A percentile compares a stretch with the other conserved stretches of the same genome.
phyloP scores from a whole-genome alignment of 2,888 invertebrate species.

The Campopleginae sp. region DNA sequence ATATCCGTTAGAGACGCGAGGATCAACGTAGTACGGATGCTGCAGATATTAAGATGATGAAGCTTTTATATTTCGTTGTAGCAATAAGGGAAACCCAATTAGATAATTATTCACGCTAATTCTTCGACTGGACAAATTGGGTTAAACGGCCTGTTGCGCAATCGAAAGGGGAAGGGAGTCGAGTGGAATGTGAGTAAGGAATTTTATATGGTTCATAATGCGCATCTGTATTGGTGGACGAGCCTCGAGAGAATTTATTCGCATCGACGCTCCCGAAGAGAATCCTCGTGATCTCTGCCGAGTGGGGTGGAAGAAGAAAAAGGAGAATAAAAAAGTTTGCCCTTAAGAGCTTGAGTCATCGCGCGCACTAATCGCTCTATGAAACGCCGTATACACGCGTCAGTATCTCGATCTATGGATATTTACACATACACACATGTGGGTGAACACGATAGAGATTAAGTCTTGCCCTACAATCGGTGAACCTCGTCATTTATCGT shows the following conservation, averaged over 20 bases:
- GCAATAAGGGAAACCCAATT: constrained; percentile 71
- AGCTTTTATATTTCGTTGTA: constrained; percentile 52
- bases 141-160: constrained; percentile 72
- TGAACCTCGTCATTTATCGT: constrained; percentile 77
- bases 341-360: constrained; percentile 60
- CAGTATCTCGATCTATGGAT: constrained; percentile 5
- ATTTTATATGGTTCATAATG: constrained; percentile 50
- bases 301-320: constrained; percentile 10
- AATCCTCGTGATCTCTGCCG: constrained; percentile 32
- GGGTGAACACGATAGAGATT: constrained; percentile 46
- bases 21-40: constrained; percentile 39
- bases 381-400: constrained; percentile 22
- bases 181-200: constrained; percentile 51
- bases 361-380: constrained; percentile 32
- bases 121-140: constrained; percentile 72
- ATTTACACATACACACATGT: constrained; percentile 13
- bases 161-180: constrained; percentile 64
- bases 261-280: constrained; percentile 57
- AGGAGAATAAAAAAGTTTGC: constrained; percentile 41
- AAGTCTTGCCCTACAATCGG: constrained; percentile 70
- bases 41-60: constrained; percentile 58
- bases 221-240: constrained; percentile 28
- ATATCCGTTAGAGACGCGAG: constrained; percentile 36
- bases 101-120: constrained; percentile 80
- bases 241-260: constrained; percentile 58